Evolutionary conservation across 2,113 vertebrate genomes (phyloP).

Genomic region (Acanthisitta chloris): DNA sequence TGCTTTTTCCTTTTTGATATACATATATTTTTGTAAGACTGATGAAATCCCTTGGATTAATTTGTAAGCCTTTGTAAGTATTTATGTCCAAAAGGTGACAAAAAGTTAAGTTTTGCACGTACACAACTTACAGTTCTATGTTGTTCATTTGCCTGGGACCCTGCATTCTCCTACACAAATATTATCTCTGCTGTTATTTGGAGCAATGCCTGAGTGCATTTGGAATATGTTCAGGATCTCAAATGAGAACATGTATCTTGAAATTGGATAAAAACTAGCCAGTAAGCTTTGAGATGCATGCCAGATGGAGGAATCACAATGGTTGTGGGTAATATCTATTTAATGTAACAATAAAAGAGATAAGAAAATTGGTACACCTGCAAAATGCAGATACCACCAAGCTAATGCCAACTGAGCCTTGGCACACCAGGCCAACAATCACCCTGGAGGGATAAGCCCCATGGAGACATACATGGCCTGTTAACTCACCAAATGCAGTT

Average conservation of each 20-base stretch:
- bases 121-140: not conserved
- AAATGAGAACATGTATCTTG: not conserved
- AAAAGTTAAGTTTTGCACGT: not conserved
- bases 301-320: not conserved
- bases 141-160: not conserved
- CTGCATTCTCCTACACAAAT: not conserved
- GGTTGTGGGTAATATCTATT: not conserved
- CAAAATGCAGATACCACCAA: not conserved
- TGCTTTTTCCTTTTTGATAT: not conserved
- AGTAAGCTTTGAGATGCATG: not conserved
- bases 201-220: not conserved
- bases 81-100: not conserved
- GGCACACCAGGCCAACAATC: not conserved
- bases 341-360: not conserved
- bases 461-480: not conserved
- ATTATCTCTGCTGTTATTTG: not conserved
- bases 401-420: not conserved
- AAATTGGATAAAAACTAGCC: constrained; percentile 17
- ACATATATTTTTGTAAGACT: not conserved
- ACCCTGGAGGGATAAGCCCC: not conserved
- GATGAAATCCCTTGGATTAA: not conserved
- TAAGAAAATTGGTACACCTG: constrained; percentile 11
- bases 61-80: not conserved
- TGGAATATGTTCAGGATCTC: not conserved
- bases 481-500: not conserved